Percentiles rank a stretch among this genome's conserved stretches.
These are phyloP conservation scores for Gulo gulo DNA, from an alignment of 2,113 vertebrate genomes.

Conservation along the genomic window DNA sequence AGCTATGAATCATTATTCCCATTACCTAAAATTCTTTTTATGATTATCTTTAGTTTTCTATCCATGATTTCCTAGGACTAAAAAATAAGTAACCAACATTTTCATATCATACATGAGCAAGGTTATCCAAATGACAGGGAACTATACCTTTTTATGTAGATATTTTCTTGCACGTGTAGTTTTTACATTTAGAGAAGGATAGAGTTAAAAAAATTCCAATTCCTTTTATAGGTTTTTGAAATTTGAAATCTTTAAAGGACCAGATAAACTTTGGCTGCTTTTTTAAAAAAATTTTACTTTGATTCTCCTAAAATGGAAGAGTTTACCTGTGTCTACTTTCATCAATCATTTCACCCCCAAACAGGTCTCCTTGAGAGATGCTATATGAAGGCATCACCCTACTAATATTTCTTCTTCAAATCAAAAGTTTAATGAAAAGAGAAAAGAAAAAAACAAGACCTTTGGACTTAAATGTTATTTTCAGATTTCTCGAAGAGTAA, in stretches of 20 bases:
- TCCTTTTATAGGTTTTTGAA: background rate
- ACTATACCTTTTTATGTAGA: background rate
- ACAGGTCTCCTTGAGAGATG: background rate
- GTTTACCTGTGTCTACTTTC: background rate
- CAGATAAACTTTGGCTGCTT: background rate
- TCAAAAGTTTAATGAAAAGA: constrained; percentile 30
- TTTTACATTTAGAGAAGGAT: background rate
- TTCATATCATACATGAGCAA: background rate
- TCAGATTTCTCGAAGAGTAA: constrained; percentile 27
- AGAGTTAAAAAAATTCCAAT: background rate
- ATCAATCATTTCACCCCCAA: background rate
- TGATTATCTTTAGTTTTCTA: background rate
- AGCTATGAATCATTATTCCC: background rate
- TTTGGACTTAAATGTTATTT: constrained; percentile 20
- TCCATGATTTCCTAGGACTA: background rate
- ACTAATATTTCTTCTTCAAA: constrained; percentile 33
- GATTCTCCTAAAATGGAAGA: background rate
- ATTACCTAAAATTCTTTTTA: background rate
- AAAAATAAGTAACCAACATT: background rate
- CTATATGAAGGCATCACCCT: background rate
- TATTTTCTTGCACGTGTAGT: background rate
- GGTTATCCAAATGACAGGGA: background rate
- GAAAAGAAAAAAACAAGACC: background rate
- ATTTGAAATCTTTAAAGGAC: background rate
- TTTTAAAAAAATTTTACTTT: background rate